A percentile compares a stretch with the other conserved stretches of the same genome.
Conservation (phyloP, 2,797 vertebrate species). For the Sebastiscus tertius region DNA sequence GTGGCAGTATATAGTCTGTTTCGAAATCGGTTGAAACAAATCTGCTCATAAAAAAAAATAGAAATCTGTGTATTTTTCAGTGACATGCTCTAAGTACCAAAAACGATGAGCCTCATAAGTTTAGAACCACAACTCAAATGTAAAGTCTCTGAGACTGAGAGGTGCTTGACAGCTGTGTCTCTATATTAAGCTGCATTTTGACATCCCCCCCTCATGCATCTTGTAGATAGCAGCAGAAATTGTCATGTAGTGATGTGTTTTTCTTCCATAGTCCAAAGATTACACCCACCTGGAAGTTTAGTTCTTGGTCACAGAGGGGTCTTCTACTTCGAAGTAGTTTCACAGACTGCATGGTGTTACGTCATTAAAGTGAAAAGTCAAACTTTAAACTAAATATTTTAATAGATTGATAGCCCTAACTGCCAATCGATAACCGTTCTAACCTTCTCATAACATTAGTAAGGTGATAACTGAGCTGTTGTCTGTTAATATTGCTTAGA, state of each 20-base stretch:
- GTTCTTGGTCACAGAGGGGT: background rate
- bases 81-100: background rate
- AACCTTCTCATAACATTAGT: background rate
- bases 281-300: background rate
- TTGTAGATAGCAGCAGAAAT: background rate
- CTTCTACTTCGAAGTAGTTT: background rate
- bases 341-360: background rate
- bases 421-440: too few relatives aligned
- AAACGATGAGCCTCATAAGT: background rate
- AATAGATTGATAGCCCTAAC: too few relatives aligned
- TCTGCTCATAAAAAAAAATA: background rate
- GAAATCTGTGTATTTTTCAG: background rate
- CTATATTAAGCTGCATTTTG: background rate
- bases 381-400: background rate
- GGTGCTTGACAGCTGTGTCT: too few relatives aligned
- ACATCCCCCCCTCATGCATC: background rate
- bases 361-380: background rate
- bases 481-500: background rate
- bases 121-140: too few relatives aligned
- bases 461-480: background rate
- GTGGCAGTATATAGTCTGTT: background rate
- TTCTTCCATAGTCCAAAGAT: background rate
- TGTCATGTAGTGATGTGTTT: background rate
- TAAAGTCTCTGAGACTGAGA: too few relatives aligned
- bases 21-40: background rate